phyloP scores from a whole-genome alignment of 2,113 vertebrate species.

The Eudorcas thomsonii region DNA sequence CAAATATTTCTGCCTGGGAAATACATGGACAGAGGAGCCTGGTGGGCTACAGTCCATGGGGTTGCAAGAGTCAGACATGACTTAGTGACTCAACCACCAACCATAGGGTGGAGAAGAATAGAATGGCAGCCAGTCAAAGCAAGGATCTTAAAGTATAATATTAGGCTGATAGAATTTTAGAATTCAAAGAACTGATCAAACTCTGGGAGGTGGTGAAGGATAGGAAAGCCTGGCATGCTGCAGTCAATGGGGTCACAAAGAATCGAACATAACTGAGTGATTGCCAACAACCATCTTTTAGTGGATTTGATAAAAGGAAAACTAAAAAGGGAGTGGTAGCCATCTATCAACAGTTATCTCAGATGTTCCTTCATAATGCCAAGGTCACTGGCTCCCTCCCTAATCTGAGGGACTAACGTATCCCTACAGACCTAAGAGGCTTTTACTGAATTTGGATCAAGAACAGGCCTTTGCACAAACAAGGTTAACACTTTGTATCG shows the following conservation, averaged over 20 bases:
- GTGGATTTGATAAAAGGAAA: not conserved
- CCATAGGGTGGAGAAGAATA: not conserved
- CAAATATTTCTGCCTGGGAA: not conserved
- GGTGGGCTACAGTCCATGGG: not conserved
- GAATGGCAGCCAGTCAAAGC: not conserved
- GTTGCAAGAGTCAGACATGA: not conserved
- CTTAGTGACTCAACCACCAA: not conserved
- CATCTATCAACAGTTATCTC: not conserved
- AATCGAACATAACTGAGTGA: not conserved
- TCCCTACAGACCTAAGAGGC: not conserved
- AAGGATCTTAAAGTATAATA: not conserved
- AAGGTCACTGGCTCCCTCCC: not conserved
- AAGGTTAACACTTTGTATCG: not conserved
- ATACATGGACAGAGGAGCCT: not conserved
- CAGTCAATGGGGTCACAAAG: not conserved
- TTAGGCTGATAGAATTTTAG: not conserved
- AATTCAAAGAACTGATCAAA: not conserved
- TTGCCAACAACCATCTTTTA: not conserved
- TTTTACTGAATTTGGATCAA: not conserved
- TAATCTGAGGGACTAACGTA: not conserved
- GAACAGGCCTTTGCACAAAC: not conserved
- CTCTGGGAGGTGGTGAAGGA: not conserved
- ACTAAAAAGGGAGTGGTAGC: not conserved
- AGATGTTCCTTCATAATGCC: not conserved
- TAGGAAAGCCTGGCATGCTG: not conserved